Evolutionary conservation across 2,888 invertebrate species (phyloP).

Genomic region (Idaea aversata): DNA sequence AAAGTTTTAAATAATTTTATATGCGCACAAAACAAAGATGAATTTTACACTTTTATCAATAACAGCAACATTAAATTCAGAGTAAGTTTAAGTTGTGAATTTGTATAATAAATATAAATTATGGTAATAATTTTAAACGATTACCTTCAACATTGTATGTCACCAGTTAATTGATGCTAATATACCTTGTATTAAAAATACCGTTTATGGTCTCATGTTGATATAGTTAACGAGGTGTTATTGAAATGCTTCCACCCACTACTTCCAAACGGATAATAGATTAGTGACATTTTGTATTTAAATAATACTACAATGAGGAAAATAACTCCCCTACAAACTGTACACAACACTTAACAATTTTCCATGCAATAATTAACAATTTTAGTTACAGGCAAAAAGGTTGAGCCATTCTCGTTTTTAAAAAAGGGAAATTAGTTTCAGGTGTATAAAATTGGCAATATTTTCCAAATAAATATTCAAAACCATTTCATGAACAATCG

Average conservation of each 20-base stretch:
- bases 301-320: slow-evolving; percentile 15
- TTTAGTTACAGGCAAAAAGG: no score
- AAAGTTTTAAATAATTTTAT: not conserved
- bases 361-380: no score
- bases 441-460: slow-evolving; percentile 22
- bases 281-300: not conserved
- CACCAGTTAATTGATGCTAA: slow-evolving; percentile 35
- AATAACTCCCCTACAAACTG: slow-evolving; percentile 8
- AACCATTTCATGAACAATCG: not conserved
- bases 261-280: slow-evolving; percentile 21
- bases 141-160: slow-evolving; percentile 22
- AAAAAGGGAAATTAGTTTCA: no score
- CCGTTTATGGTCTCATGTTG: slow-evolving; percentile 32
- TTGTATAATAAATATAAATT: slow-evolving; percentile 8
- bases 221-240: slow-evolving; percentile 38
- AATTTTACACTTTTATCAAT: not conserved
- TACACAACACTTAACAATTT: no score
- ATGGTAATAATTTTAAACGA: slow-evolving; percentile 3
- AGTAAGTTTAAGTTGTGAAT: slow-evolving; percentile 9
- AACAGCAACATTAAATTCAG: not conserved
- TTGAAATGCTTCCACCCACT: slow-evolving; percentile 31
- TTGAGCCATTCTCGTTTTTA: no score
- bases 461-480: slow-evolving; percentile 8
- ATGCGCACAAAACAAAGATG: not conserved
- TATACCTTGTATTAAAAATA: slow-evolving; percentile 33